Evolutionary conservation across 2,888 invertebrate species (phyloP).

Genomic region (Oxyteleia sp.): DNA sequence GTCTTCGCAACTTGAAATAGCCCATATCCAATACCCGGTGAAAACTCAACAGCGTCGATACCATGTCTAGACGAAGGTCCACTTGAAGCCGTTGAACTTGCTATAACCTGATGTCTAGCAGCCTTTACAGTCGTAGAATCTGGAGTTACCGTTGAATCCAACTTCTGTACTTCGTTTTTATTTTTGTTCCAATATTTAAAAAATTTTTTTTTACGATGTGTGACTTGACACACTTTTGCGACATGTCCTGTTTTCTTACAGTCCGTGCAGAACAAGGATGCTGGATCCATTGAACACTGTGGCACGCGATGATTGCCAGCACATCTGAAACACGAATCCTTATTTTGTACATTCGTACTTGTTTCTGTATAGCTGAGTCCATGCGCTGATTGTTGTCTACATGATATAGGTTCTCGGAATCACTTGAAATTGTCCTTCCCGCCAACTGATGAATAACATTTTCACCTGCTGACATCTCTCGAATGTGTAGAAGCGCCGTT

Average conservation of each 20-base stretch:
- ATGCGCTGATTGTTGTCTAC: no score
- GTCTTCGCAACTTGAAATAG: no score
- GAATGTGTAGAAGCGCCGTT: conserved; percentile 16
- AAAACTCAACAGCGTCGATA: no score
- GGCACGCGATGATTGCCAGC: conserved; percentile 22
- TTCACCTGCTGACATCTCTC: conserved; percentile 17
- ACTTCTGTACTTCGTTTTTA: background rate
- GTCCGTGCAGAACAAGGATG: conserved; percentile 21
- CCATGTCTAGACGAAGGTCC: no score
- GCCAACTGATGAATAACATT: conserved; percentile 1
- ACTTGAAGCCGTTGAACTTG: no score
- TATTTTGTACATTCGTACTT: background rate
- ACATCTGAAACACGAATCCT: conserved; percentile 29
- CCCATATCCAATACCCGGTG: background rate
- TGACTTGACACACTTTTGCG: conserved; percentile 8
- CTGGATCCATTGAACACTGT: conserved; percentile 29
- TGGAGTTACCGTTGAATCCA: no score
- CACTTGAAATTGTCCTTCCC: no score
- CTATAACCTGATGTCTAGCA: no score
- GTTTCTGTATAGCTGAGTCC: no score
- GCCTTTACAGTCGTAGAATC: no score
- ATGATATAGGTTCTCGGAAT: background rate
- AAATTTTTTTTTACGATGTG: no score
- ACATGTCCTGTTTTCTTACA: conserved; percentile 28
- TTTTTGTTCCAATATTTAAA: background rate